Percentiles rank a stretch among this genome's conserved stretches.
These are phyloP conservation scores for Harmothoe impar DNA, from an alignment of 2,888 invertebrate species.

Conservation along the genomic window DNA sequence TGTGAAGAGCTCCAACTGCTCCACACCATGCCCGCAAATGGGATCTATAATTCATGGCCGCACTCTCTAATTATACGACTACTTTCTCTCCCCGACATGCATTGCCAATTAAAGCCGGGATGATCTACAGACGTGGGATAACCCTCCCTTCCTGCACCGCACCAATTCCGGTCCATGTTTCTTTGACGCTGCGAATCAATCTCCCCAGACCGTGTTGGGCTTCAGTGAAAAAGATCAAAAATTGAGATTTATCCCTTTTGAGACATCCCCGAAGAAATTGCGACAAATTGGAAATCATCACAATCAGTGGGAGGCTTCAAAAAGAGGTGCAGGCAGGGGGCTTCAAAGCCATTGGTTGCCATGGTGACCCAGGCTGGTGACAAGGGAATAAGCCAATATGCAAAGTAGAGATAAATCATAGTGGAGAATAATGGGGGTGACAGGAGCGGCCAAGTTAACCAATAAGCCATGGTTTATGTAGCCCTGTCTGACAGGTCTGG, in stretches of 20 bases:
- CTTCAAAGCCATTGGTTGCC: background rate
- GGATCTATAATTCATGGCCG: slow-evolving; percentile 22
- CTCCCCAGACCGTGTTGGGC: background rate
- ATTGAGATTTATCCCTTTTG: background rate
- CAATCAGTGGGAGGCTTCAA: background rate
- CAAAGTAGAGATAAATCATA: slow-evolving; percentile 18
- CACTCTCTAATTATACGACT: slow-evolving; percentile 17
- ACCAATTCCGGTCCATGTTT: background rate
- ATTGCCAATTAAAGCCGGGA: slow-evolving; percentile 32
- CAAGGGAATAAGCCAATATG: slow-evolving; percentile 17
- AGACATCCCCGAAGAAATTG: slow-evolving; percentile 7
- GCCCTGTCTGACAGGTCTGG: background rate
- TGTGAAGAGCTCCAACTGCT: background rate
- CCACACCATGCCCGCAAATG: background rate
- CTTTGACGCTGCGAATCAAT: background rate
- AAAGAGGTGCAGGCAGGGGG: background rate
- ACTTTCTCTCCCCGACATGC: slow-evolving; percentile 4
- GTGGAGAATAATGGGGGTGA: slow-evolving; percentile 2
- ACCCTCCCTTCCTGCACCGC: background rate
- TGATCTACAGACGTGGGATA: slow-evolving; percentile 34
- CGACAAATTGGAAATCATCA: slow-evolving; percentile 23
- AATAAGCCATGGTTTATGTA: background rate
- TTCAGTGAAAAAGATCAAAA: background rate
- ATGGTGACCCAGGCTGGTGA: background rate
- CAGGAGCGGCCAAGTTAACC: background rate